Conservation (phyloP, 2,113 vertebrate species). For the Ophthalmolycus amberensis region DNA sequence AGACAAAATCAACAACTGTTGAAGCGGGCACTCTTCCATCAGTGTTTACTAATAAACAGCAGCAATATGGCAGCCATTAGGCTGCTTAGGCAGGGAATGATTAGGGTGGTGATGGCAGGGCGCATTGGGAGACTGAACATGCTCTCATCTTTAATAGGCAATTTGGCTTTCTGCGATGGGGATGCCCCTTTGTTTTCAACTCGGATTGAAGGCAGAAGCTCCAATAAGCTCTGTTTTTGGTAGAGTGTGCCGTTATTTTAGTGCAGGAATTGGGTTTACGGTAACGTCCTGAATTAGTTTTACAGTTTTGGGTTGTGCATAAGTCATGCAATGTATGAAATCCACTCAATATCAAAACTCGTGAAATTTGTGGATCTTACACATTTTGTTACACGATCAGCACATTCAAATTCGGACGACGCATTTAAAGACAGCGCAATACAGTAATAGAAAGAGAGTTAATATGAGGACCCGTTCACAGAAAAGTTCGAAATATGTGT, state of each 20-base stretch:
- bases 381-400: neutral
- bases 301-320: neutral
- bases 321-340: neutral
- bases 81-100: conserved; percentile 80
- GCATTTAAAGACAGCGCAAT: neutral
- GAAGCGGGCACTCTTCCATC: conserved; percentile 76
- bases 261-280: conserved; percentile 46
- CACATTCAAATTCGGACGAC: neutral
- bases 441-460: neutral
- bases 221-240: conserved; percentile 56
- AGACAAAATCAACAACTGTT: conserved; percentile 80
- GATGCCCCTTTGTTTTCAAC: conserved; percentile 71
- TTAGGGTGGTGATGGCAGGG: conserved; percentile 78
- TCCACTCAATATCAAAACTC: conserved; percentile 1
- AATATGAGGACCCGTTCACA: neutral
- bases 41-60: conserved; percentile 83
- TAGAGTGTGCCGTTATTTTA: conserved; percentile 31
- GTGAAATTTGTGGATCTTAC: neutral
- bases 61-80: conserved; percentile 84
- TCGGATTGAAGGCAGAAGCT: conserved; percentile 64
- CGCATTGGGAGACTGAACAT: conserved; percentile 75
- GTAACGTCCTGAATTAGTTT: conserved; percentile 32
- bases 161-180: conserved; percentile 77
- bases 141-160: conserved; percentile 86
- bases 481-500: conserved; percentile 25